Evolutionary conservation across 2,888 invertebrate species (phyloP), one percentile per base, ranked within the genome.

Genomic region (Dromius quadrimaculatus): DNA sequence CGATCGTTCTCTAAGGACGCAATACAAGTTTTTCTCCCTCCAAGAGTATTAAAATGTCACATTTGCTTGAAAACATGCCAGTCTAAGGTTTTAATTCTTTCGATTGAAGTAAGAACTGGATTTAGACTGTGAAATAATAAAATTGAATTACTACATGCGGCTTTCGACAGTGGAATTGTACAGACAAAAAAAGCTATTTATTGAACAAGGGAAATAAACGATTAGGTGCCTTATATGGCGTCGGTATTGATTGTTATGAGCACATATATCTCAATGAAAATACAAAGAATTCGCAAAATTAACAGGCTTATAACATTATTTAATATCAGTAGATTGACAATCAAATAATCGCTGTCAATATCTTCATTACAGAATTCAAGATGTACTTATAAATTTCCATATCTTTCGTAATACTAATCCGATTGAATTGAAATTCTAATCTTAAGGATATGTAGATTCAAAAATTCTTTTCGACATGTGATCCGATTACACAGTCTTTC

Each of bases 61-160:
- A 54, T 54, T 54, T 54, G 50, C 13, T 41, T 54, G 50, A 13
- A 54, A 28, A 54, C 50, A 54, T 15, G 28, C 50, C 50, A 15
- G 19, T 54, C 15, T 23, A 23, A 20, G 20, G 22, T 20, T 54
- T 54, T 54, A 54, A 54, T 54, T 54, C 28, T 28, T 9, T 28
- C 8, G 50, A 28, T 54, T 23, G 50, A 28, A 50, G 28, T 11
- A 28, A 54, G 50, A 54, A 54, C 28, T 54, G 13, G 28, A 54
- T 41, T 9, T 28, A 54, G 50, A 54, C 50, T 15, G 50, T 23
- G 50, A 54, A 54, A 54, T 54, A 54, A 54, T 54, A 54, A 54
- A 54, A n/a, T 23, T 54, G 15, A 54, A 54, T 54, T 54, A 28
- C 50, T 28, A 13, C 41, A 41, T 15, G 41, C 41, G 15, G 41